Evolutionary conservation across 2,113 vertebrate genomes (phyloP).

Genomic region (Bagarius yarrelli): DNA sequence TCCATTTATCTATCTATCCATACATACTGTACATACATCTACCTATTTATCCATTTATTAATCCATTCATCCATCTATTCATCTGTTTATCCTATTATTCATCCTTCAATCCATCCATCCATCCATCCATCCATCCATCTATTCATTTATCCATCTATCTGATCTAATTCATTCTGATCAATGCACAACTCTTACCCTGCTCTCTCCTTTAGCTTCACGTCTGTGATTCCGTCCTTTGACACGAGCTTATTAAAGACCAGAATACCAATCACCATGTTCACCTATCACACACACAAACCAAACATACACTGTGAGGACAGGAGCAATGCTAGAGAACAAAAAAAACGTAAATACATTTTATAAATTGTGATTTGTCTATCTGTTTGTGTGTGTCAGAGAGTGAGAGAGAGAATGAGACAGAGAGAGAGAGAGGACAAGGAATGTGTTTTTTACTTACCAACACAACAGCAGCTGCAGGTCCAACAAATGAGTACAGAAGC

Average conservation of each 20-base stretch:
- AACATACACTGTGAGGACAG: conserved; percentile 37
- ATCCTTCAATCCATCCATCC: no score
- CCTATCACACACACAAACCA: conserved; percentile 75
- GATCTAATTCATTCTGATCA: neutral
- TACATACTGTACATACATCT: no score
- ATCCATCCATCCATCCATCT: no score
- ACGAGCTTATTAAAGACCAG: conserved; percentile 99
- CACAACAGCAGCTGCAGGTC: conserved; percentile 91
- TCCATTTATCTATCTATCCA: no score
- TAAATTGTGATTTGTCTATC: neutral
- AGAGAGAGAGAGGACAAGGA: no score
- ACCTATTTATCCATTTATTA: neutral
- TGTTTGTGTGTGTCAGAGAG: neutral
- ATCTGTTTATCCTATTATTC: no score
- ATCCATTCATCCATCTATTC: no score
- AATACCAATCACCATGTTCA: conserved; percentile 99
- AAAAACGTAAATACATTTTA: neutral
- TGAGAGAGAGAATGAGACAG: neutral
- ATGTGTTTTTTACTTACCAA: conserved; percentile 72
- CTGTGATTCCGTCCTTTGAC: conserved; percentile 98
- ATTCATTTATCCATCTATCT: no score
- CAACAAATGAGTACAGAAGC: conserved; percentile 95
- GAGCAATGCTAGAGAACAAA: conserved; percentile 8
- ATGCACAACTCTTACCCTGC: conserved; percentile 84
- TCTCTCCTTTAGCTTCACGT: conserved; percentile 99